Conservation (phyloP, 2,113 vertebrate species). For the human (Homo sapiens) region DNA sequence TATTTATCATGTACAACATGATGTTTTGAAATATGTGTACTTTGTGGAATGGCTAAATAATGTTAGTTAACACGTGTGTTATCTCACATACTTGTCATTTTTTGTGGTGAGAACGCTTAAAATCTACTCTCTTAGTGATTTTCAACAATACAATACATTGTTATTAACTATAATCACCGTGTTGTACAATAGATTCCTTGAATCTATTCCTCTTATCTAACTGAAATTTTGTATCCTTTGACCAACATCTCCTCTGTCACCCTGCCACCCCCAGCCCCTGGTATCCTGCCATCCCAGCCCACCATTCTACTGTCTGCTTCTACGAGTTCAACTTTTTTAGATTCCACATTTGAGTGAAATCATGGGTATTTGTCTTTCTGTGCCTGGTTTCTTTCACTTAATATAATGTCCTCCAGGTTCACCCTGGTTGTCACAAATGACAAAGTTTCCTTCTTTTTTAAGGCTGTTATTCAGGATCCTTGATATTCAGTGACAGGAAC, state of each 20-base stretch:
- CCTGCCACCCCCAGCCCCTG: neutral
- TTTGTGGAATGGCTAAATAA: neutral
- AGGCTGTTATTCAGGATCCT: neutral
- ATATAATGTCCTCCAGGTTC: neutral
- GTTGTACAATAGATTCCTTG: neutral
- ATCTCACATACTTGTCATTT: neutral
- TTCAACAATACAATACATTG: neutral
- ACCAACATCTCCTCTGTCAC: too few relatives aligned
- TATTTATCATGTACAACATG: neutral
- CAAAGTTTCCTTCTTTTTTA: neutral
- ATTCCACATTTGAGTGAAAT: neutral
- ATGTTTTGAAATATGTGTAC: neutral
- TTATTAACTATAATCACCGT: neutral
- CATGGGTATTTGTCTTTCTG: neutral
- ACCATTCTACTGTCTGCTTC: neutral
- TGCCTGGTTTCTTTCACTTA: neutral
- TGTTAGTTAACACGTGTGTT: neutral
- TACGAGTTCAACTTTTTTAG: neutral
- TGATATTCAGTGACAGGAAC: neutral
- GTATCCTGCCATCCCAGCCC: neutral
- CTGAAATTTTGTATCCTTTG: neutral
- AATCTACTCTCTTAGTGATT: neutral
- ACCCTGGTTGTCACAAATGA: neutral
- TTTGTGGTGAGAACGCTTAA: neutral
- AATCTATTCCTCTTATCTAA: neutral